Evolutionary conservation across 2,113 vertebrate genomes (phyloP).

Genomic region (Ictalurus punctatus): DNA sequence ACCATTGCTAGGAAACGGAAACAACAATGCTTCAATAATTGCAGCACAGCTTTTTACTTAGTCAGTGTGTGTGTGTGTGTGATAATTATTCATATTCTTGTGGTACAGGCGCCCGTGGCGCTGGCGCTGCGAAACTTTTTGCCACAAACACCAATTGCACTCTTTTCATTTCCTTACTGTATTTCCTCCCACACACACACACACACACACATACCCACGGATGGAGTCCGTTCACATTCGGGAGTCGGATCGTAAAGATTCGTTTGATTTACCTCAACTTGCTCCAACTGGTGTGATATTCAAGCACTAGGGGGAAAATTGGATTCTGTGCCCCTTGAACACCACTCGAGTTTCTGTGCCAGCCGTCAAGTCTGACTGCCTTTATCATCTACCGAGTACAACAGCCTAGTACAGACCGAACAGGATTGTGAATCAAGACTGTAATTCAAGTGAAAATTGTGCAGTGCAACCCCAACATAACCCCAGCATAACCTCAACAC

Average conservation of each 20-base stretch:
- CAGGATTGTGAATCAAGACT: neutral
- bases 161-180: neutral
- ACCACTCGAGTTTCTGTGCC: neutral
- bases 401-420: neutral
- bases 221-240: neutral
- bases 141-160: neutral
- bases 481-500: neutral
- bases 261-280: neutral
- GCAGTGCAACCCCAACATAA: neutral
- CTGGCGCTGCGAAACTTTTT: neutral
- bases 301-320: neutral
- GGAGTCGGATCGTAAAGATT: neutral
- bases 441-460: neutral
- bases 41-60: neutral
- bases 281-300: neutral
- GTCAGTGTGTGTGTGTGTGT: neutral
- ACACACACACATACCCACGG: neutral
- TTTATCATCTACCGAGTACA: neutral
- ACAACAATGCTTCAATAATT: neutral
- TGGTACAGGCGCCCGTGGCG: neutral
- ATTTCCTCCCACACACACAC: too few relatives aligned
- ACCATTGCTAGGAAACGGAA: neutral
- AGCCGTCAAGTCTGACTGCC: neutral
- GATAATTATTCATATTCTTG: conserved; percentile 5
- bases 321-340: neutral